Conservation (phyloP, 2,113 vertebrate genomes). For the Syngnathus floridae region DNA sequence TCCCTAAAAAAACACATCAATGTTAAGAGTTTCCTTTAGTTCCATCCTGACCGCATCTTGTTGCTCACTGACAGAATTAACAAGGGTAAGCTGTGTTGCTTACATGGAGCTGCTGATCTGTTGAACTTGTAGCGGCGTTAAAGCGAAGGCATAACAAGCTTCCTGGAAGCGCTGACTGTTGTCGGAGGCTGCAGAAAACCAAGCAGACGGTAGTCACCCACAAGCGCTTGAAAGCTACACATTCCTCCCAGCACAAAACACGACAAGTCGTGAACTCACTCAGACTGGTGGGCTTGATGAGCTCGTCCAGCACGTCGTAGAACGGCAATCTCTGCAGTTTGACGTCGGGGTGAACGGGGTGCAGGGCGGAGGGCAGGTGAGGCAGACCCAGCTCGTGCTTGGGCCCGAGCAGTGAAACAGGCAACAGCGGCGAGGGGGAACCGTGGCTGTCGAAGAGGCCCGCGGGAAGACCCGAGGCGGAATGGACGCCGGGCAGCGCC, state of each 20-base stretch:
- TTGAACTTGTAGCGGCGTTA: conserved; percentile 96
- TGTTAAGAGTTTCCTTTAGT: neutral
- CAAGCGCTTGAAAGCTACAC: neutral
- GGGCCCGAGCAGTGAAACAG: conserved; percentile 92
- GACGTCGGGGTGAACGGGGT: conserved; percentile 96
- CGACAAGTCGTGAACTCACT: conserved; percentile 67
- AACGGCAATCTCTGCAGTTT: conserved; percentile 98
- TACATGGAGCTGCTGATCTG: conserved; percentile 99
- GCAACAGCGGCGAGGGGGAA: conserved; percentile 86
- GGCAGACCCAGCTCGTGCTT: conserved; percentile 97
- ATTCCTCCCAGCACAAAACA: neutral
- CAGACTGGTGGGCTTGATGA: conserved; percentile 97
- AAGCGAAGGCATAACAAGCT: conserved; percentile 95
- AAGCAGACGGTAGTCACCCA: conserved; percentile 8
- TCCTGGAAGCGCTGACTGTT: conserved; percentile 97
- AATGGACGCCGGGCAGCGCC: conserved; percentile 82
- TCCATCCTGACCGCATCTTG: neutral
- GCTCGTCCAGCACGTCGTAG: conserved; percentile 94
- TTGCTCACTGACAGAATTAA: neutral
- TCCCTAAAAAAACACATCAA: conserved; percentile 72
- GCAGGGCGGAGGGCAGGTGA: conserved; percentile 88
- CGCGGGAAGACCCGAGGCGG: conserved; percentile 78
- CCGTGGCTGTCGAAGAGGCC: conserved; percentile 87
- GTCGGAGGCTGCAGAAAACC: conserved; percentile 78
- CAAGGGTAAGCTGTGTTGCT: conserved; percentile 52